These are phyloP conservation scores for Hyperoplus immaculatus DNA, from an alignment of 2,797 vertebrate species.

Conservation along the genomic window DNA sequence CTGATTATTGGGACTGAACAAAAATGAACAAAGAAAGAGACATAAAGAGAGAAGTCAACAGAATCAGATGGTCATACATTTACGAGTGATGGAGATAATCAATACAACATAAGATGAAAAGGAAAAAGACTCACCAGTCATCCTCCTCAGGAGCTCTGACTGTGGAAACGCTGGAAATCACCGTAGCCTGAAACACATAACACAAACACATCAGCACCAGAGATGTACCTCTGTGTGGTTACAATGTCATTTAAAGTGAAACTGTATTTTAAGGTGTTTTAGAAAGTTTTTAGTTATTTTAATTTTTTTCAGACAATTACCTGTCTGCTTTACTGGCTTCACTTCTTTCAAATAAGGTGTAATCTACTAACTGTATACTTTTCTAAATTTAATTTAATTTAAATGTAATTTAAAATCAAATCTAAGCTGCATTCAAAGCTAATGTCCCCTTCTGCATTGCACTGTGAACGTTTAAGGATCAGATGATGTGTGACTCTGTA, in stretches of 20 bases:
- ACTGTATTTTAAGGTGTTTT: neutral
- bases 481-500: neutral
- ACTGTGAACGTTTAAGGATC: neutral
- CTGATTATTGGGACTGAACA: too few relatives aligned
- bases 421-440: neutral
- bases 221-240: neutral
- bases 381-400: too few relatives aligned
- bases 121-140: constrained; percentile 86
- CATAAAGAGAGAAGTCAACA: neutral
- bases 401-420: too few relatives aligned
- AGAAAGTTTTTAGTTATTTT: too few relatives aligned
- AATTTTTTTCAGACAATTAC: too few relatives aligned
- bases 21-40: neutral
- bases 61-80: neutral
- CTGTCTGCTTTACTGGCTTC: too few relatives aligned
- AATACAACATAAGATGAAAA: neutral
- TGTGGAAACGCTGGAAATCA: constrained; percentile 71
- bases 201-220: neutral
- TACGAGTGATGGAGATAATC: neutral
- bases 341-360: neutral
- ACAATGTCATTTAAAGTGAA: neutral
- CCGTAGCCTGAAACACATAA: constrained; percentile 79
- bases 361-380: neutral
- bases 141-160: constrained; percentile 79
- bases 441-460: neutral